Evolutionary conservation across 2,888 invertebrate genomes (phyloP).

Genomic region (Polia nebulosa): DNA sequence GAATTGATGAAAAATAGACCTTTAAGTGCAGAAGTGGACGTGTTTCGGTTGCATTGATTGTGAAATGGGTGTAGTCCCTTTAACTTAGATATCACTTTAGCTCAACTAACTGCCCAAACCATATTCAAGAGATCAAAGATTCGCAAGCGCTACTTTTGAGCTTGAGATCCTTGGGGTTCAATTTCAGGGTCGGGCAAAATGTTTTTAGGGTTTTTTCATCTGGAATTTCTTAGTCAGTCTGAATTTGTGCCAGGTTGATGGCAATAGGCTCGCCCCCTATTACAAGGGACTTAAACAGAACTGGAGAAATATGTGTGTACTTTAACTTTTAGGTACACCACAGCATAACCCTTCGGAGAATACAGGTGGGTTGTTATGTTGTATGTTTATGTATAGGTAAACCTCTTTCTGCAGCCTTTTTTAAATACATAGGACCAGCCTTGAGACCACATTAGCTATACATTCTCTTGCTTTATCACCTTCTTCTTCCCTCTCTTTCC

Average conservation of each 20-base stretch:
- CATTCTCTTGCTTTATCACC: slow-evolving; percentile 75
- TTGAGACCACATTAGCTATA: slow-evolving; percentile 41
- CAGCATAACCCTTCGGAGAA: not conserved
- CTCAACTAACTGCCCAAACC: not conserved
- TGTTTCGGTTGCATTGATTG: not conserved
- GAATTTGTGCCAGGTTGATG: too few relatives aligned
- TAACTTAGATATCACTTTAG: not conserved
- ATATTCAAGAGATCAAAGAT: not conserved
- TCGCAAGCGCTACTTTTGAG: not conserved
- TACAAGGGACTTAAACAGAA: too few relatives aligned
- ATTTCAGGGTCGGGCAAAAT: too few relatives aligned
- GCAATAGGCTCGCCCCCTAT: too few relatives aligned
- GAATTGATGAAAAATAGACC: not conserved
- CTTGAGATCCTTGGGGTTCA: too few relatives aligned
- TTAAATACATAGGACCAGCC: not conserved
- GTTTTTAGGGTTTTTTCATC: too few relatives aligned
- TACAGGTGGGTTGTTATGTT: not conserved
- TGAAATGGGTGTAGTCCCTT: not conserved
- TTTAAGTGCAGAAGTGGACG: not conserved
- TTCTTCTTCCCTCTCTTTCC: slow-evolving; percentile 84
- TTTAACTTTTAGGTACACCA: not conserved
- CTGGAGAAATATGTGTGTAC: not conserved
- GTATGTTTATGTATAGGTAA: not conserved
- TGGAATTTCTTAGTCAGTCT: too few relatives aligned
- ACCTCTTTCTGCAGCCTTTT: not conserved